Conservation (phyloP, 2,888 invertebrate genomes). For the Lobophora halterata region DNA sequence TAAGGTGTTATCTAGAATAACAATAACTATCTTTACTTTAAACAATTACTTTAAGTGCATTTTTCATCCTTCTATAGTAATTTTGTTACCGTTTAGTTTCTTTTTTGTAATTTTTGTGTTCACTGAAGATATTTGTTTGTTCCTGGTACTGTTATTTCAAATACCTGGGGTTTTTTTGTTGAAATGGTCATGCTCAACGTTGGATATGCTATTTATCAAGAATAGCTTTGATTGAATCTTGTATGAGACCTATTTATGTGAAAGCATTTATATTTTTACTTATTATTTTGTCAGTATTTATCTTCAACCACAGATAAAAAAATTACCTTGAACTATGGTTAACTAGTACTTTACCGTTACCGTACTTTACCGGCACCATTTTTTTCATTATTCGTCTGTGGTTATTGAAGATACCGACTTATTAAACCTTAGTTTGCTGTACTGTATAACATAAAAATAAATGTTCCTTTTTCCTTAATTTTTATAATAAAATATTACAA, state of each 20-base stretch:
- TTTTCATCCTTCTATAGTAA: slow-evolving; percentile 32
- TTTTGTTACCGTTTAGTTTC: slow-evolving; percentile 31
- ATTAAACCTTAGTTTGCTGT: slow-evolving; percentile 24
- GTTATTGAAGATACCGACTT: slow-evolving; percentile 19
- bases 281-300: slow-evolving; percentile 8
- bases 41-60: slow-evolving; percentile 38
- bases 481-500: slow-evolving; percentile 43
- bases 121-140: too few relatives aligned
- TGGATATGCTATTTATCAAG: too few relatives aligned
- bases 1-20: slow-evolving; percentile 33
- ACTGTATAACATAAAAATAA: slow-evolving; percentile 34
- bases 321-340: too few relatives aligned
- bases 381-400: slow-evolving; percentile 17
- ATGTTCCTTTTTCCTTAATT: slow-evolving; percentile 54
- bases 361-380: too few relatives aligned
- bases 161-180: too few relatives aligned
- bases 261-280: slow-evolving; percentile 49
- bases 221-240: too few relatives aligned
- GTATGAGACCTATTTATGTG: too few relatives aligned
- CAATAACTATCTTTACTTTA: slow-evolving; percentile 24
- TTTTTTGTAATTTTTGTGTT: too few relatives aligned
- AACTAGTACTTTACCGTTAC: too few relatives aligned
- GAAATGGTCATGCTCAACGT: too few relatives aligned
- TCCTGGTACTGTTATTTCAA: too few relatives aligned
- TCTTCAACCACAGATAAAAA: slow-evolving; percentile 2